Percentiles rank a stretch among this genome's conserved stretches.
phyloP scores from a whole-genome alignment of 2,113 vertebrate species.

The Nasalis larvatus region DNA sequence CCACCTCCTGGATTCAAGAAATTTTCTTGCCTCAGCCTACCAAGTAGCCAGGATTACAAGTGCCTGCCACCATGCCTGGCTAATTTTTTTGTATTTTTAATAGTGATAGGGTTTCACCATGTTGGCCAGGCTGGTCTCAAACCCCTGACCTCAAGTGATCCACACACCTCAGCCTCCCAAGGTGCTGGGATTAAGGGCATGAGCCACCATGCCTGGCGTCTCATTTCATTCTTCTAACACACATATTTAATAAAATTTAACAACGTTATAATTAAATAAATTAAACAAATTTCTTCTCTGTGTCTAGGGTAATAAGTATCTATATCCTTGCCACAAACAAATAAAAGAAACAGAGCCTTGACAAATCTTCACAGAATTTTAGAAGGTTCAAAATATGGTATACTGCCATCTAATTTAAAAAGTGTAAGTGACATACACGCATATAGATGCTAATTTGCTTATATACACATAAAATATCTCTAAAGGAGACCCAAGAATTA shows the following conservation, averaged over 20 bases:
- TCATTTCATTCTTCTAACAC: not conserved
- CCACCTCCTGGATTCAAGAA: too few relatives aligned
- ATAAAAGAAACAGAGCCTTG: not conserved
- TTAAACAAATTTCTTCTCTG: not conserved
- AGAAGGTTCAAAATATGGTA: not conserved
- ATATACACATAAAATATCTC: not conserved
- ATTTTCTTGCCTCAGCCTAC: too few relatives aligned
- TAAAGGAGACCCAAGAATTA: not conserved
- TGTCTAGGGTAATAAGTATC: not conserved
- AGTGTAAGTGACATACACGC: not conserved
- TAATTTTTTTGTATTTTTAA: too few relatives aligned
- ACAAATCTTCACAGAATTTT: not conserved
- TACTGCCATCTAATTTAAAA: not conserved
- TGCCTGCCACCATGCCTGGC: too few relatives aligned
- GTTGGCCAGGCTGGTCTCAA: too few relatives aligned
- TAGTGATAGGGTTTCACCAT: too few relatives aligned
- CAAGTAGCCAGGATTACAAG: too few relatives aligned
- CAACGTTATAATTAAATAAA: not conserved
- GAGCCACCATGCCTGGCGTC: too few relatives aligned
- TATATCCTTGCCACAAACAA: not conserved
- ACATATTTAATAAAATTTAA: not conserved
- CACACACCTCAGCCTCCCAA: too few relatives aligned
- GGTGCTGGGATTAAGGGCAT: too few relatives aligned
- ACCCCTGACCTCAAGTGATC: too few relatives aligned
- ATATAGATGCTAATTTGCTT: not conserved